Conservation (phyloP, 2,888 invertebrate species). For the Andrena hattorfiana region DNA sequence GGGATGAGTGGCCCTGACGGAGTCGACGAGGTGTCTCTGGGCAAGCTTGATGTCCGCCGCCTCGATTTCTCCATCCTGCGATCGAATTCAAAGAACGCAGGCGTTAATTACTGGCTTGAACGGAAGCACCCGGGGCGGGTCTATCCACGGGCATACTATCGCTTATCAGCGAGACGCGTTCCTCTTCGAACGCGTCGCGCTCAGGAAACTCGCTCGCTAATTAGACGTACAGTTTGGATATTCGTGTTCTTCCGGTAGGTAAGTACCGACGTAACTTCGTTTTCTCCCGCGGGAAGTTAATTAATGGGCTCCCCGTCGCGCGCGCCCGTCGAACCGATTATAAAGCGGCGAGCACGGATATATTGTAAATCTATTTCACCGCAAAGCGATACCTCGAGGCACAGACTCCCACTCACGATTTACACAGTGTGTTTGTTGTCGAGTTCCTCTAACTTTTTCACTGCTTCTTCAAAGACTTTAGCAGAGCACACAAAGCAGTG, state of each 20-base stretch:
- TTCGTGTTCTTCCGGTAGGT: slow-evolving; percentile 72
- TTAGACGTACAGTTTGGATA: slow-evolving; percentile 75
- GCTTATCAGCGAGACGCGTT: slow-evolving; percentile 62
- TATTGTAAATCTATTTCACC: neutral
- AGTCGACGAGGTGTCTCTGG: slow-evolving; percentile 88
- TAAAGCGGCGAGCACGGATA: neutral
- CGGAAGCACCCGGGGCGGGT: slow-evolving; percentile 27
- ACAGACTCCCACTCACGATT: neutral
- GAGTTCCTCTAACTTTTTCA: neutral
- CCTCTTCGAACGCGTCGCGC: slow-evolving; percentile 52
- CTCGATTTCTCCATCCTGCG: slow-evolving; percentile 56
- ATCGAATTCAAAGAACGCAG: slow-evolving; percentile 21
- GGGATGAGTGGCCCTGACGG: slow-evolving; percentile 90
- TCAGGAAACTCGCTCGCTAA: slow-evolving; percentile 73
- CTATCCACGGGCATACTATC: slow-evolving; percentile 59
- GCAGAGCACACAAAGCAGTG: too few species aligned
- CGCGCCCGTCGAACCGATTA: slow-evolving; percentile 22
- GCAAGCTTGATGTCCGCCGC: slow-evolving; percentile 82
- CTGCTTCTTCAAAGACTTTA: too few species aligned
- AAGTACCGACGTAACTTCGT: slow-evolving; percentile 70
- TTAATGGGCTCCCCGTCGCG: slow-evolving; percentile 60
- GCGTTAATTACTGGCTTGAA: slow-evolving; percentile 60
- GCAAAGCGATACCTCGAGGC: neutral
- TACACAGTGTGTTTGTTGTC: too few species aligned
- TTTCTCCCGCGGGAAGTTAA: slow-evolving; percentile 70